Percentiles rank a stretch among this genome's conserved stretches.
These are phyloP conservation scores for Dryocosmus kuriphilus DNA, from an alignment of 2,888 invertebrate genomes.

Conservation along the genomic window DNA sequence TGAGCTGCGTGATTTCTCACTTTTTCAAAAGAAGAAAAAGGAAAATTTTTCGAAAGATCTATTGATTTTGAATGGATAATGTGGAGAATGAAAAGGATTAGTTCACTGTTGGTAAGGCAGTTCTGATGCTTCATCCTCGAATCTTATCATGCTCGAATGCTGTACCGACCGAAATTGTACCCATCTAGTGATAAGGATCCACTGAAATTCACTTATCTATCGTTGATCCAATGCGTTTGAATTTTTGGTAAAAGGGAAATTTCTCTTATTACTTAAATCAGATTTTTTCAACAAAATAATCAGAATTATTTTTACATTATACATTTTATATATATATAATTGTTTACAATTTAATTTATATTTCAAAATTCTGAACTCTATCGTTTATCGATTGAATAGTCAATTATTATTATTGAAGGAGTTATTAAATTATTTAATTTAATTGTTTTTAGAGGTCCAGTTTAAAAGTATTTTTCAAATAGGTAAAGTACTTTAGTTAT, in stretches of 20 bases:
- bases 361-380: no score
- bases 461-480: no score
- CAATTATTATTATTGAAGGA: no score
- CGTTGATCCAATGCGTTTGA: background rate
- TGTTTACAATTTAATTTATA: no score
- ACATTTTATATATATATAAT: no score
- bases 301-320: no score
- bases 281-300: no score
- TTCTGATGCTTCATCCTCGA: background rate
- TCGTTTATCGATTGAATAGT: no score
- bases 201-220: conserved; percentile 9
- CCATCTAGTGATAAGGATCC: background rate
- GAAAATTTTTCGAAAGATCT: background rate
- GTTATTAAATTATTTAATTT: no score
- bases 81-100: conserved; percentile 2
- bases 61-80: background rate
- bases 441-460: no score
- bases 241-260: background rate
- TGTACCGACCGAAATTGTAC: conserved; percentile 22
- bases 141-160: conserved; percentile 10
- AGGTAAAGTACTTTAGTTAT: background rate
- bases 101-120: conserved; percentile 21
- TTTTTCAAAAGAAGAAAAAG: background rate
- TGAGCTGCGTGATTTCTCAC: background rate
- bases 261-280: background rate